Percentiles rank a stretch among this genome's conserved stretches.
These are phyloP conservation scores for Spodoptera litura DNA, from an alignment of 1,140 invertebrate species.

Conservation along the genomic window DNA sequence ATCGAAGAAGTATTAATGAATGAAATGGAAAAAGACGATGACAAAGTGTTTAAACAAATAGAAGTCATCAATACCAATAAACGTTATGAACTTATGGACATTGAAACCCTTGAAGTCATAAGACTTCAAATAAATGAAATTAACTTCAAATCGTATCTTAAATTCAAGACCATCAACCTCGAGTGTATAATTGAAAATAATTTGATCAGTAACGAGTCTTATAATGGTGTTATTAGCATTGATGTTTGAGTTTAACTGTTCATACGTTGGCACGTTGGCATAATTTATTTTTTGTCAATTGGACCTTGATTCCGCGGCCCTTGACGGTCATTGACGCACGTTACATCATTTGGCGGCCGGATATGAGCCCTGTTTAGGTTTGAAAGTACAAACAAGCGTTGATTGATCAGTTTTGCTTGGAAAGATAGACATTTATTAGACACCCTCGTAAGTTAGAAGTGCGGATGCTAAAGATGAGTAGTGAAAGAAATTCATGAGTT, in stretches of 20 bases:
- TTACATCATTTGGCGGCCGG: conserved; percentile 19
- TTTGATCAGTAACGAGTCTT: neutral
- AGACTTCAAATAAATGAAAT: neutral
- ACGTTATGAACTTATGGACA: neutral
- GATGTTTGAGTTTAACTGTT: conserved; percentile 6
- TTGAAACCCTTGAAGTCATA: neutral
- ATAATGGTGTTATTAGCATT: neutral
- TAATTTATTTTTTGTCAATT: conserved; percentile 36
- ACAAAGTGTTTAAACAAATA: too few species aligned
- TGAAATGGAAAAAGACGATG: too few species aligned
- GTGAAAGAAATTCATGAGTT: too few species aligned
- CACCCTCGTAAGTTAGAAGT: too few species aligned
- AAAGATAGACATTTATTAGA: neutral
- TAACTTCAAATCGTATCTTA: neutral
- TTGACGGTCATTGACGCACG: conserved; percentile 28
- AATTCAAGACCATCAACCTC: neutral
- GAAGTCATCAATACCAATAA: too few species aligned
- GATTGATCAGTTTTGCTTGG: neutral
- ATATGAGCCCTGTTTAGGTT: conserved; percentile 1
- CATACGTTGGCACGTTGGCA: conserved; percentile 22
- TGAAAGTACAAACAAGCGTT: neutral
- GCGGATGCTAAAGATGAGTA: too few species aligned
- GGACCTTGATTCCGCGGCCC: conserved; percentile 9
- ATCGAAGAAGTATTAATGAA: too few species aligned
- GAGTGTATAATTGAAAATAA: neutral